These are phyloP conservation scores for Catamblyrhynchus diadema DNA, from an alignment of 2,797 vertebrate genomes.

Conservation along the genomic window DNA sequence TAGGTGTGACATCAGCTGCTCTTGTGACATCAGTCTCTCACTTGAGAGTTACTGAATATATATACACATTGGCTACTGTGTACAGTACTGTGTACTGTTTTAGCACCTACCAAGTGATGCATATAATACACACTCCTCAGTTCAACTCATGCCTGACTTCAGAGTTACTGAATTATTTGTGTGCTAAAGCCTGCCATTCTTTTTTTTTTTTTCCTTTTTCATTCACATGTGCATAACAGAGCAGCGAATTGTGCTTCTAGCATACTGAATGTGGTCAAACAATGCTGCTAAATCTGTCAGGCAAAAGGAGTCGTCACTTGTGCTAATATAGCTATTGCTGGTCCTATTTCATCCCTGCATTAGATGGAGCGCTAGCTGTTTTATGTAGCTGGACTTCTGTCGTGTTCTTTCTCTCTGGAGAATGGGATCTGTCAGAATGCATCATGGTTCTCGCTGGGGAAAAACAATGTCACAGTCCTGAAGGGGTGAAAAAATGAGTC, in stretches of 20 bases:
- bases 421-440: constrained; percentile 23
- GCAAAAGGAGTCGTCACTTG: not conserved
- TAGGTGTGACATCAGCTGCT: not conserved
- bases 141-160: not conserved
- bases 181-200: not conserved
- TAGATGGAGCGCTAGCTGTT: not conserved
- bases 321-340: not conserved
- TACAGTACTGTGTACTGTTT: not conserved
- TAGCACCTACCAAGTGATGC: not conserved
- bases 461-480: not conserved
- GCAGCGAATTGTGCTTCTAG: not conserved
- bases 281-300: not conserved
- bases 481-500: not conserved
- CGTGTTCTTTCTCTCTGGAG: not conserved
- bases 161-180: not conserved
- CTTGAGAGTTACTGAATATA: not conserved
- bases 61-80: not conserved
- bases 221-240: not conserved
- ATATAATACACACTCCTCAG: not conserved
- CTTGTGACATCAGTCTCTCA: not conserved
- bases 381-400: not conserved
- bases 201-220: not conserved
- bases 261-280: not conserved
- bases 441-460: not conserved
- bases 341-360: not conserved